Base-by-base conservation (phyloP, 37 sponge, comb jelly and placozoan genomes). In the Lycopodina hypogea region DNA sequence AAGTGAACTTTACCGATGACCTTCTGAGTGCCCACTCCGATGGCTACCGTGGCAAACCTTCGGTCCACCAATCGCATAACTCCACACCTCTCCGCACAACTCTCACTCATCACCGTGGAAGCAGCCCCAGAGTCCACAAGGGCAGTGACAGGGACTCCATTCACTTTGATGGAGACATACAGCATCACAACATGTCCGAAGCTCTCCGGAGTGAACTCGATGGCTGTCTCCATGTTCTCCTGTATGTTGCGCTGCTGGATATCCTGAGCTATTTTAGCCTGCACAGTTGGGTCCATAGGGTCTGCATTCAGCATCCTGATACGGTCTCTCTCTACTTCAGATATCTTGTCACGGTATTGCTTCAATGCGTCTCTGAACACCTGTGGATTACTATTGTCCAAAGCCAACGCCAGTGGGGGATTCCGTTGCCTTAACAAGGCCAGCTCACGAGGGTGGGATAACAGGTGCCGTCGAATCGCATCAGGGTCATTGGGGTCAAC, bases 101-200 rank as follows among this genome's bases (percentile, higher is more conserved):
- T 35, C 24, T 37, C 59, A 40, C 90, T 92, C 87, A 97, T 92
- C 60, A 97, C 71, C 21, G 95, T 97, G 70, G 81, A 81, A 71
- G 90, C 88, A 39, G 98, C 98, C 0, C 98, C 98, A 19, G 98
- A 92, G 72, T 97, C 98, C 29, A 97, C 93, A 30, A 97, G 81
- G 12, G 95, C 98, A 73, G 87, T 92, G 76, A 97, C 86, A 14
- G 76, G 81, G 3, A 73, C 77, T 23, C 90, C 89, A 72, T 97
- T 97, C 59, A 95, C 95, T 55, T 87, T 84, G 52, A 84, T 82
- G 34, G 83, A 42, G 22, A 97, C 28, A 78, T 97, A 97, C 42
- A 97, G 89, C 98, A 97, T 97, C 23, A 84, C 83, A 28, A 97
- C 98, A 42, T 69, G 88, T 22, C 74, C 48, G 58, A 97, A 94